Conservation (phyloP, 1,140 invertebrate species). For the Zophobas morio region DNA sequence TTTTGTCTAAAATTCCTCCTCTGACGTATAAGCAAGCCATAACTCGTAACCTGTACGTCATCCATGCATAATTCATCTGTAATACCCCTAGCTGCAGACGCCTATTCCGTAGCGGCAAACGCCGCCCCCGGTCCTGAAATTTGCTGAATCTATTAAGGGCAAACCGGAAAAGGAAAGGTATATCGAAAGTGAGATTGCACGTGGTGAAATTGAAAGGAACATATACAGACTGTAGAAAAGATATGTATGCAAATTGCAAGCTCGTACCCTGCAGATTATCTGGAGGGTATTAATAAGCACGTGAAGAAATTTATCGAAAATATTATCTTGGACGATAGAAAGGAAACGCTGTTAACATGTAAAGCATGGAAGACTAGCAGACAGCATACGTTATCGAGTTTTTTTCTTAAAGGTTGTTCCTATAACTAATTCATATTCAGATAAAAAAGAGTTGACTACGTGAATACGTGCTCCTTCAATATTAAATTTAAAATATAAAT, state of each 20-base stretch:
- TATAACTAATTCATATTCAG: constrained; percentile 43
- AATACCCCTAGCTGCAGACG: constrained; percentile 47
- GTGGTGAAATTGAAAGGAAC: constrained; percentile 51
- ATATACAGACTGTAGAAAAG: constrained; percentile 18
- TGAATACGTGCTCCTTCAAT: constrained; percentile 26
- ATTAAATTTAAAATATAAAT: constrained; percentile 43
- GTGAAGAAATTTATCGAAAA: constrained; percentile 42
- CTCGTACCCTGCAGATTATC: constrained; percentile 19
- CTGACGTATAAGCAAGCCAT: constrained; percentile 51
- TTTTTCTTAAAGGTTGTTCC: constrained; percentile 20
- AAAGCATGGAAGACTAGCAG: constrained; percentile 17
- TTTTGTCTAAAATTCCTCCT: constrained; percentile 46
- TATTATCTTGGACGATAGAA: constrained; percentile 19
- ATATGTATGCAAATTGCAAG: constrained; percentile 39
- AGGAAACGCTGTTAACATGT: constrained; percentile 19
- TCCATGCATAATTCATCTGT: constrained; percentile 54
- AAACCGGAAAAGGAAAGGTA: constrained; percentile 47
- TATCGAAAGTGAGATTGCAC: constrained; percentile 52
- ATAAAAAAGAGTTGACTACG: constrained; percentile 38
- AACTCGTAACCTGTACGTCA: constrained; percentile 49
- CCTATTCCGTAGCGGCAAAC: constrained; percentile 38
- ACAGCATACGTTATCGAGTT: constrained; percentile 24
- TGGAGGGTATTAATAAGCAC: constrained; percentile 21
- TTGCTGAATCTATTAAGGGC: constrained; percentile 54
- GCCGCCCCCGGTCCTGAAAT: constrained; percentile 49